phyloP scores from a whole-genome alignment of 2,113 vertebrate genomes.

The Myrmecophaga tridactyla region DNA sequence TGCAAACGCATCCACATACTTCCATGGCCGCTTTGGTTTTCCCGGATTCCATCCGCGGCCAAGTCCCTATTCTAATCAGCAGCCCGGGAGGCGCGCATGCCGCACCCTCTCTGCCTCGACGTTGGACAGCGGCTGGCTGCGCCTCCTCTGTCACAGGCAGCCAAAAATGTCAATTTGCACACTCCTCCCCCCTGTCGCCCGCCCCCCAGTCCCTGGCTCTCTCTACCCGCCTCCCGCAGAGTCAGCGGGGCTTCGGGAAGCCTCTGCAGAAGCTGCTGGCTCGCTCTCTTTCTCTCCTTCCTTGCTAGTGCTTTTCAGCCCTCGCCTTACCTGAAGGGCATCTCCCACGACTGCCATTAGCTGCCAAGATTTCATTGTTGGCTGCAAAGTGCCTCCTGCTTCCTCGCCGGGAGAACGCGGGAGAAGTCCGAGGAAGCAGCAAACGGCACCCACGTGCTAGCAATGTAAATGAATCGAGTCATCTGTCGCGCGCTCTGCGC shows the following conservation, averaged over 20 bases:
- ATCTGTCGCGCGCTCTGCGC: conserved; percentile 70
- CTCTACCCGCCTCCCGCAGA: conserved; percentile 48
- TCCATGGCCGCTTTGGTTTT: not conserved
- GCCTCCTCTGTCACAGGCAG: conserved; percentile 67
- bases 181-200: conserved; percentile 73
- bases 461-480: conserved; percentile 83
- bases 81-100: conserved; percentile 63
- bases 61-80: conserved; percentile 52
- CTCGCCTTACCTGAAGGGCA: conserved; percentile 88
- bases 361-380: conserved; percentile 88
- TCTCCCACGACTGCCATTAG: conserved; percentile 86
- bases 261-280: conserved; percentile 28
- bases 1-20: conserved; percentile 10
- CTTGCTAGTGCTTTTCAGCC: conserved; percentile 47
- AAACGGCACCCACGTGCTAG: conserved; percentile 83
- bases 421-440: conserved; percentile 73
- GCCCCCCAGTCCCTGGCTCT: conserved; percentile 72
- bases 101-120: conserved; percentile 66
- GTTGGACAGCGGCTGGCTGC: conserved; percentile 64
- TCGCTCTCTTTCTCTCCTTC: conserved; percentile 43
- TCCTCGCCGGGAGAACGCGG: conserved; percentile 67
- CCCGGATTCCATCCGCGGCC: conserved; percentile 11
- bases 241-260: conserved; percentile 61
- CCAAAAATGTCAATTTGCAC: conserved; percentile 71
- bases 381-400: conserved; percentile 78